These are phyloP conservation scores for Lineus longissimus DNA, from an alignment of 1,140 invertebrate genomes.

Conservation along the genomic window DNA sequence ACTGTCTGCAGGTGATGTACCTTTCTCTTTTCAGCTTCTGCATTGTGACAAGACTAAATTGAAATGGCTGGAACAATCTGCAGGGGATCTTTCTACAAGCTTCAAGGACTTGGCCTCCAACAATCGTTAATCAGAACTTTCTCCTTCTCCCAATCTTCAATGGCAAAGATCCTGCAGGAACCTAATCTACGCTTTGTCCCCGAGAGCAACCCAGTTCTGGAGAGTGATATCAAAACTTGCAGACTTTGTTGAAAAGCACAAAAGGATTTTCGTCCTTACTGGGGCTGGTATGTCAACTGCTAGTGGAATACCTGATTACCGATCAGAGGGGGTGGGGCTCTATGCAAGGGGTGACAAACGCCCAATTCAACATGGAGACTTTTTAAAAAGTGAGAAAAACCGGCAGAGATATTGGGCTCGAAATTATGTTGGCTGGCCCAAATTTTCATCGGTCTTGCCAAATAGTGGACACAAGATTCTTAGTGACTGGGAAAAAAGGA, in stretches of 20 bases:
- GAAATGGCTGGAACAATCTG: too few relatives aligned
- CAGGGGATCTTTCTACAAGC: too few relatives aligned
- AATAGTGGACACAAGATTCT: slow-evolving; percentile 58
- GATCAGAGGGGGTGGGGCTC: slow-evolving; percentile 86
- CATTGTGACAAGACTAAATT: too few relatives aligned
- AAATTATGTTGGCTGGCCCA: slow-evolving; percentile 89
- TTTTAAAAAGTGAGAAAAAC: slow-evolving; percentile 66
- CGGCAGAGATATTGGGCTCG: slow-evolving; percentile 91
- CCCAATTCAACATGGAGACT: slow-evolving; percentile 75
- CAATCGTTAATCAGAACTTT: too few relatives aligned
- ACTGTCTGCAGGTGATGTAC: too few relatives aligned
- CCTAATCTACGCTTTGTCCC: slow-evolving; percentile 28
- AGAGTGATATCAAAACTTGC: slow-evolving; percentile 64
- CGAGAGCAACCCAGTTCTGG: slow-evolving; percentile 30
- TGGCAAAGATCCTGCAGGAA: too few relatives aligned
- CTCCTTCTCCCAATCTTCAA: too few relatives aligned
- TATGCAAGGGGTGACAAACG: slow-evolving; percentile 78
- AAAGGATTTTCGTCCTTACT: slow-evolving; percentile 66
- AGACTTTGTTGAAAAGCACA: slow-evolving; percentile 62
- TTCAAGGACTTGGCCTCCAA: too few relatives aligned
- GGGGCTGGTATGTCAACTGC: slow-evolving; percentile 96
- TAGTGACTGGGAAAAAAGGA: slow-evolving; percentile 56
- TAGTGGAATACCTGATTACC: slow-evolving; percentile 87
- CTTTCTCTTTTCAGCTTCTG: too few relatives aligned
- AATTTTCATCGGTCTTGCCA: slow-evolving; percentile 57